Evolutionary conservation across 2,888 invertebrate genomes (phyloP), one percentile per base, ranked within the genome.

Genomic region (Leuctra nigra): DNA sequence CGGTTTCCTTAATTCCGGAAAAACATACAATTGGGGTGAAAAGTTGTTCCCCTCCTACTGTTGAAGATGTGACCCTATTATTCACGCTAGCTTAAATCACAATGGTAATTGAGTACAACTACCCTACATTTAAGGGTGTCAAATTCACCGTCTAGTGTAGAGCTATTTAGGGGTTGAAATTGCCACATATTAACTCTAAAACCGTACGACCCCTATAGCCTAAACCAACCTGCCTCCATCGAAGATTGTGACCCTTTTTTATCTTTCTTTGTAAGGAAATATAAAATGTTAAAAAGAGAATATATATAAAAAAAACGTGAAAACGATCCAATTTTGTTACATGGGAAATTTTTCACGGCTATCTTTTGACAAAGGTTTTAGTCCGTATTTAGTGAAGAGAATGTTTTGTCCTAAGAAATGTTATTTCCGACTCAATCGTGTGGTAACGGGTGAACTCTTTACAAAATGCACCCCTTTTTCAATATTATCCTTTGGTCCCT

Each of bases 81-180:
- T 50, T 50, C 33, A 50, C 50, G 50, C 50, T 50, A 33, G 50
- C 50, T 50, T 50, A 50, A 50, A 50, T 50, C 50, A 50, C 33
- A 50, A 50, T 50, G 33, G 50, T 50, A 50, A 50, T 50, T 50
- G 50, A 50, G 50, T 50, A 35, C 50, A 29, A 35, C 50, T 50
- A 50, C 50, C 50, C 50, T 33, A 18, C 36, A 33, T 50, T 50
- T 33, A 50, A 50, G 33, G 50, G 50, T 50, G 50, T 50, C 50
- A 50, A 50, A 50, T 50, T 50, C 33, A 50, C 50, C 22, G 22
- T 33, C 33, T 29, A 35, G 29, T n/a, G 48, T 48, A 16, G 29
- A 29, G 18, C 14, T 16, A 48, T 50, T 14, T 16, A 33, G 50
- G 50, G 50, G 50, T 22, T 50, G 20, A 50, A 50, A 50, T 50